Evolutionary conservation across 2,113 vertebrate genomes (phyloP).

Genomic region (Ivindomyrus marchei): DNA sequence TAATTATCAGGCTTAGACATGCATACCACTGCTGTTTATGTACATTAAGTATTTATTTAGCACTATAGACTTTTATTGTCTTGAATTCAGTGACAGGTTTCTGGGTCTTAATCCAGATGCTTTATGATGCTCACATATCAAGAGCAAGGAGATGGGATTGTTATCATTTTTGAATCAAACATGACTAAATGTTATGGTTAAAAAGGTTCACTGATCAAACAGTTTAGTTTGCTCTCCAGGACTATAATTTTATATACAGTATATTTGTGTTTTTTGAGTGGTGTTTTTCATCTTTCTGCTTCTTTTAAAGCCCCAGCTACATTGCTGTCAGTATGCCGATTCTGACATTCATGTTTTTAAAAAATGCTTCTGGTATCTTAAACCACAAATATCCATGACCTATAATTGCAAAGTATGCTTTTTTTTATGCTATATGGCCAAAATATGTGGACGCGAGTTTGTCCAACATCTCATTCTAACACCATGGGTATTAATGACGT

Average conservation of each 20-base stretch:
- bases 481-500: background rate
- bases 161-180: background rate
- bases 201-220: background rate
- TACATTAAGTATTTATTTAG: constrained; percentile 8
- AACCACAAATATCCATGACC: background rate
- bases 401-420: background rate
- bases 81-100: background rate
- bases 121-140: background rate
- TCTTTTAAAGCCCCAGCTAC: background rate
- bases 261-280: background rate
- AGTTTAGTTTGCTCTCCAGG: background rate
- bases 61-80: background rate
- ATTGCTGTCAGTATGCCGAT: background rate
- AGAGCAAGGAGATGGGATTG: background rate
- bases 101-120: background rate
- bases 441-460: background rate
- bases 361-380: background rate
- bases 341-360: background rate
- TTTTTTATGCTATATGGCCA: background rate
- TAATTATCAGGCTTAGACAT: background rate
- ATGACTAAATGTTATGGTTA: background rate
- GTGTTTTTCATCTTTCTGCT: background rate
- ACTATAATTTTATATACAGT: background rate
- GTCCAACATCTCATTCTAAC: background rate
- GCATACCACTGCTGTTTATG: background rate